Percentiles rank a stretch among this genome's conserved stretches.
These are phyloP conservation scores for Crossocerus cetratus DNA, from an alignment of 2,888 invertebrate species.

Conservation along the genomic window DNA sequence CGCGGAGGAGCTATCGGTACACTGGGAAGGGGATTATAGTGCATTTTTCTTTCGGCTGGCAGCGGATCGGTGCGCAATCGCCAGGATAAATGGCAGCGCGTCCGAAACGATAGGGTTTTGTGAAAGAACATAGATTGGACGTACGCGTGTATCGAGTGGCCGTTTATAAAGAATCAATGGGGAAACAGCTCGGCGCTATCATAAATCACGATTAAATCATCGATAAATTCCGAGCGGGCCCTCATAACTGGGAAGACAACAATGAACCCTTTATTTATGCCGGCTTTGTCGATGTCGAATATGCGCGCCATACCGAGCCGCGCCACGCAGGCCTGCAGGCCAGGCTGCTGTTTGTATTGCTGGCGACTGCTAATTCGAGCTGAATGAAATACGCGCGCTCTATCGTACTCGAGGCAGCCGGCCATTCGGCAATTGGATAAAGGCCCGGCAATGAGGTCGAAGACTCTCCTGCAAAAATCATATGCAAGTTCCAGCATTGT, in stretches of 20 bases:
- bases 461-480: not conserved
- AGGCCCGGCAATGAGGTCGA: not conserved
- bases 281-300: not conserved
- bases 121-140: slow-evolving; percentile 3
- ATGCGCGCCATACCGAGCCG: not conserved
- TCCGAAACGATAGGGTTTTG: not conserved
- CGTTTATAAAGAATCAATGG: slow-evolving; percentile 1
- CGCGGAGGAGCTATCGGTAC: not conserved
- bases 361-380: not conserved
- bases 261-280: slow-evolving; percentile 1
- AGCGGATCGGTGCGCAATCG: not conserved
- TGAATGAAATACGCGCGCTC: not conserved
- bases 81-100: not conserved
- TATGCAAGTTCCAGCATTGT: not conserved
- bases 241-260: slow-evolving; percentile 2
- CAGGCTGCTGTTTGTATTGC: not conserved
- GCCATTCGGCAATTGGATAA: not conserved
- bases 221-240: not conserved
- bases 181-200: not conserved
- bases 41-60: not conserved
- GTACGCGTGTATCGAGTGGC: not conserved
- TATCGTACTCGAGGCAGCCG: not conserved
- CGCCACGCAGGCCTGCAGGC: not conserved
- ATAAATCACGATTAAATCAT: slow-evolving; percentile 3
- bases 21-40: not conserved